Evolutionary conservation across 2,797 vertebrate genomes (phyloP).

Genomic region (Avahi laniger): DNA sequence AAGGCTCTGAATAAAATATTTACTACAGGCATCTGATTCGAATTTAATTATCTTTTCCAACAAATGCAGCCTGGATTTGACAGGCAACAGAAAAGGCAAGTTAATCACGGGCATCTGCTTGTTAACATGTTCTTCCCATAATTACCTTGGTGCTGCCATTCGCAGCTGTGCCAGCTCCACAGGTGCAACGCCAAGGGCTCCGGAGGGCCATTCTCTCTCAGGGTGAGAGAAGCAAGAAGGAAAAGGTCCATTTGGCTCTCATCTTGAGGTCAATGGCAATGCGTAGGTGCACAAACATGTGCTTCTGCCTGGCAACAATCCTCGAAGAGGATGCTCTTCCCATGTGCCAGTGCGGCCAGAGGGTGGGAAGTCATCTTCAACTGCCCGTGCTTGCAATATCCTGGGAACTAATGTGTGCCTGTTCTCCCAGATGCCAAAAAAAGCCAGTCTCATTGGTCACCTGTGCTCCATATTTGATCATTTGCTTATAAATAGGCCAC

Average conservation of each 20-base stretch:
- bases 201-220: rapidly evolving
- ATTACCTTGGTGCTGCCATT: conserved; percentile 46
- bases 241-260: background rate
- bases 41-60: conserved; percentile 45
- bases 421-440: background rate
- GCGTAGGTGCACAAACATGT: background rate
- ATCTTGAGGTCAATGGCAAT: background rate
- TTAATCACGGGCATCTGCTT: conserved; percentile 72
- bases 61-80: conserved; percentile 35
- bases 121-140: conserved; percentile 70
- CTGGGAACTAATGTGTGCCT: too few relatives aligned
- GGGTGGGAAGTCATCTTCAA: background rate
- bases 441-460: background rate
- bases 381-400: background rate
- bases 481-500: background rate
- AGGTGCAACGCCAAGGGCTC: background rate
- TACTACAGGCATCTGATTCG: background rate
- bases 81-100: conserved; percentile 38
- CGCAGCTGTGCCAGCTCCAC: conserved; percentile 70
- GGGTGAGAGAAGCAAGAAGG: background rate
- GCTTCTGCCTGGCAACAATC: background rate
- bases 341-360: rapidly evolving
- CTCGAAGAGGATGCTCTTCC: background rate
- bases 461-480: background rate
- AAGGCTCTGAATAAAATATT: background rate